Conservation (phyloP, 2,797 vertebrate genomes). For the Leptoclinus maculatus region DNA sequence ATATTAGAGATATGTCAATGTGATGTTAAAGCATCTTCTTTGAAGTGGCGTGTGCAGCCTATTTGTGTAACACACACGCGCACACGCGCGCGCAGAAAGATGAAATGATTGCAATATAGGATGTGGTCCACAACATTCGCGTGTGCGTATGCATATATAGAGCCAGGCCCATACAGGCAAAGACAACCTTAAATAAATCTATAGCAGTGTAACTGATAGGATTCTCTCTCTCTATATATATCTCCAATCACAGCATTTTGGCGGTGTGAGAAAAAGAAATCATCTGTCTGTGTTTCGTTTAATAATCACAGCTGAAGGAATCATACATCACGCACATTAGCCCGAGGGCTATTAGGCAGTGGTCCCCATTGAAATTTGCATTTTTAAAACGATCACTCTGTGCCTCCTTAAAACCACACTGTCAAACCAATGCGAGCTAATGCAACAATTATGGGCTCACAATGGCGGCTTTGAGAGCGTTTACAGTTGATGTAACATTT, state of each 20-base stretch:
- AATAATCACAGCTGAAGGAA: constrained; percentile 84
- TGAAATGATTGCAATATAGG: constrained; percentile 27
- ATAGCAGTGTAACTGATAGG: constrained; percentile 40
- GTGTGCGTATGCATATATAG: constrained; percentile 3
- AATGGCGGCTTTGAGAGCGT: constrained; percentile 35
- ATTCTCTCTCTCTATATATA: neutral
- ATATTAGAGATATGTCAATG: neutral
- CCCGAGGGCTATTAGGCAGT: constrained; percentile 79
- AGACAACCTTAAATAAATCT: constrained; percentile 48
- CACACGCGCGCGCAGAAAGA: neutral
- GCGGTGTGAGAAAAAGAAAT: constrained; percentile 24
- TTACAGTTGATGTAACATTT: constrained; percentile 60
- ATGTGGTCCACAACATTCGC: constrained; percentile 23
- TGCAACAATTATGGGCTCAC: constrained; percentile 65
- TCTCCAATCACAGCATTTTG: constrained; percentile 44
- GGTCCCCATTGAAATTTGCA: constrained; percentile 80
- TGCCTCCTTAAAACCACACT: constrained; percentile 63
- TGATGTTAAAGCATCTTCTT: neutral
- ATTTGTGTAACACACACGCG: neutral
- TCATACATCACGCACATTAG: constrained; percentile 81
- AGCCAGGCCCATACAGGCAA: constrained; percentile 1
- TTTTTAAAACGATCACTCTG: constrained; percentile 76
- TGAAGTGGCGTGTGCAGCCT: neutral
- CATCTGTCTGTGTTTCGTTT: constrained; percentile 70
- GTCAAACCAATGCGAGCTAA: constrained; percentile 57